These are phyloP conservation scores for Pollimyrus isidori DNA, from an alignment of 2,113 vertebrate species.

Conservation along the genomic window DNA sequence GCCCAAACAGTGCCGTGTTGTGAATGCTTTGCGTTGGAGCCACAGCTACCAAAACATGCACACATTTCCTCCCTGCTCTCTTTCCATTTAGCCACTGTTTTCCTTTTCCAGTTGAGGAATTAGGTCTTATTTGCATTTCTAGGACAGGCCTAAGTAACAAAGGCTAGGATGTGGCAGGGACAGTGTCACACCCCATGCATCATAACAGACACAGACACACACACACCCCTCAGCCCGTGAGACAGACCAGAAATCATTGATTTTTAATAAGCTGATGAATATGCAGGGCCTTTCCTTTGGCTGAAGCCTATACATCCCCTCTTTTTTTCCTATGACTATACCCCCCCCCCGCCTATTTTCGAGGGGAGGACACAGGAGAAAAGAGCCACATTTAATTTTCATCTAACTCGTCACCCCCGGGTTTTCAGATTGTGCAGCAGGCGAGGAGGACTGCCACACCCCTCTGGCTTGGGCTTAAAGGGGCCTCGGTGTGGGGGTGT, in stretches of 20 bases:
- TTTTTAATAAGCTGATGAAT: slow-evolving; percentile 74
- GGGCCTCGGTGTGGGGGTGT: not conserved
- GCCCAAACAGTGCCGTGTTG: not conserved
- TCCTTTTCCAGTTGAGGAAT: slow-evolving; percentile 28
- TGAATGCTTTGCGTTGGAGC: not conserved
- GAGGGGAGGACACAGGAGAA: slow-evolving; percentile 22
- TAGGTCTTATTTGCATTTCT: slow-evolving; percentile 36
- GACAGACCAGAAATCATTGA: slow-evolving; percentile 63
- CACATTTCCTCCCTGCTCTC: slow-evolving; percentile 50
- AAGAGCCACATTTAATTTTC: slow-evolving; percentile 22
- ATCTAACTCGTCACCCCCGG: slow-evolving; percentile 19
- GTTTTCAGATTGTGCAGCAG: slow-evolving; percentile 64
- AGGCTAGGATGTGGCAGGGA: slow-evolving; percentile 46
- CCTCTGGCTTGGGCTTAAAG: slow-evolving; percentile 42
- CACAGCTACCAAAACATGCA: slow-evolving; percentile 8
- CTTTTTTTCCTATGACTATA: not conserved
- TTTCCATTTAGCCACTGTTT: not conserved
- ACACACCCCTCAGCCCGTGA: slow-evolving; percentile 53
- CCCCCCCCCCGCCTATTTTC: slow-evolving; percentile 20
- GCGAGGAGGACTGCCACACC: slow-evolving; percentile 65
- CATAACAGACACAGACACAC: slow-evolving; percentile 31
- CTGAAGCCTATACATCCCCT: slow-evolving; percentile 34
- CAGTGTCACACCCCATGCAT: slow-evolving; percentile 53
- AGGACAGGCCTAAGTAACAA: slow-evolving; percentile 38
- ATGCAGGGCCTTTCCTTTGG: slow-evolving; percentile 64